Evolutionary conservation across 2,888 invertebrate genomes (phyloP).

Genomic region (Leptogaster cylindrica): DNA sequence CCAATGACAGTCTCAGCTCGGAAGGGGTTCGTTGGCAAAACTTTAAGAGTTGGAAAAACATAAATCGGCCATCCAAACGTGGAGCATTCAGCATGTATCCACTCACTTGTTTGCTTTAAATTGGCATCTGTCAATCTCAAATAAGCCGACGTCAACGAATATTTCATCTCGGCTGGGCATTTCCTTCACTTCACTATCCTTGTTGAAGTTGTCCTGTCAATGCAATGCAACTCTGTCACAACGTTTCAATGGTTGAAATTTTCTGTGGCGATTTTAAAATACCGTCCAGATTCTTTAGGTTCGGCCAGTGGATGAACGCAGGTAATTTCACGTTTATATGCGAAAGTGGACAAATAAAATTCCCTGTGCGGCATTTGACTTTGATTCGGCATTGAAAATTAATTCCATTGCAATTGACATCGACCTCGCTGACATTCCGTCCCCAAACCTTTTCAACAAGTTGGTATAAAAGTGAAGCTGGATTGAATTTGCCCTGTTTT

Average conservation of each 20-base stretch:
- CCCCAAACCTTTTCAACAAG: neutral
- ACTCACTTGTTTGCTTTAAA: slow-evolving; percentile 31
- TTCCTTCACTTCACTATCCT: slow-evolving; percentile 35
- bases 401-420: slow-evolving; percentile 48
- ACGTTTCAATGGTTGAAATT: slow-evolving; percentile 31
- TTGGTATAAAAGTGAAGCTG: neutral
- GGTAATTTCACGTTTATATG: slow-evolving; percentile 39
- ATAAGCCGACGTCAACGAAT: slow-evolving; percentile 36
- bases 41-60: slow-evolving; percentile 23
- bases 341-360: slow-evolving; percentile 34
- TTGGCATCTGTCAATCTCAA: slow-evolving; percentile 40
- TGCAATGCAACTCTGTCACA: slow-evolving; percentile 18
- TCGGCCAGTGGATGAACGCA: neutral
- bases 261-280: slow-evolving; percentile 27
- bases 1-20: neutral
- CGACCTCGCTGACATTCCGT: slow-evolving; percentile 36
- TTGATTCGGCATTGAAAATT: slow-evolving; percentile 49
- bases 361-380: slow-evolving; percentile 45
- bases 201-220: slow-evolving; percentile 32
- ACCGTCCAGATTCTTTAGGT: slow-evolving; percentile 2
- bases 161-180: slow-evolving; percentile 31
- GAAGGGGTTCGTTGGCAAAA: neutral
- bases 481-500: slow-evolving; percentile 31
- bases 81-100: slow-evolving; percentile 22
- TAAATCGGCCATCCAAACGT: slow-evolving; percentile 23